Evolutionary conservation across 2,113 vertebrate genomes (phyloP).

Genomic region (Clarias batrachus): DNA sequence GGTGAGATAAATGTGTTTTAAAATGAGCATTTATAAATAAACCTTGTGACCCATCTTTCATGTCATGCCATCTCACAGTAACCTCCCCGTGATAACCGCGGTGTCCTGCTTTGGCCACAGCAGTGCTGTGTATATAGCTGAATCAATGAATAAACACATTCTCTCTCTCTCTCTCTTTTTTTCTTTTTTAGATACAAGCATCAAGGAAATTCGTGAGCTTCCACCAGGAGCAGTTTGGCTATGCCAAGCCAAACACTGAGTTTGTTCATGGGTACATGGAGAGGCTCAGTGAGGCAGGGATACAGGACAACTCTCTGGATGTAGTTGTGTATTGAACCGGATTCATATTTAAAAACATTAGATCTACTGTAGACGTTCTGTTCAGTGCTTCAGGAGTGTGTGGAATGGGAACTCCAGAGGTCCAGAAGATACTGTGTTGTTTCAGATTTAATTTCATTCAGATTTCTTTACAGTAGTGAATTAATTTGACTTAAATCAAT

Average conservation of each 20-base stretch:
- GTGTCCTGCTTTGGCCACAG: background rate
- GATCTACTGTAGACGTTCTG: background rate
- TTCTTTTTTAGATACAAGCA: conserved; percentile 52
- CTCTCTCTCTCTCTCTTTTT: background rate
- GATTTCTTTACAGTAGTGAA: background rate
- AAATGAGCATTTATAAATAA: background rate
- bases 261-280: conserved; percentile 72
- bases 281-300: conserved; percentile 65
- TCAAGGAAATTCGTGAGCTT: conserved; percentile 65
- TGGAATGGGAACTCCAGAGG: background rate
- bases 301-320: conserved; percentile 65
- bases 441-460: too few relatives aligned
- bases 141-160: background rate
- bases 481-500: background rate
- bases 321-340: conserved; percentile 64
- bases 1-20: background rate
- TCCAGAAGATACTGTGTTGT: background rate
- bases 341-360: background rate
- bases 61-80: background rate
- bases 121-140: background rate
- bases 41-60: background rate
- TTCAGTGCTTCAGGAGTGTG: background rate
- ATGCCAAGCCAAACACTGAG: conserved; percentile 62
- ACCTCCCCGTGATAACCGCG: background rate
- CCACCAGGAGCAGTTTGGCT: conserved; percentile 70